phyloP scores from a whole-genome alignment of 2,113 vertebrate species.

The Nothocercus julius region DNA sequence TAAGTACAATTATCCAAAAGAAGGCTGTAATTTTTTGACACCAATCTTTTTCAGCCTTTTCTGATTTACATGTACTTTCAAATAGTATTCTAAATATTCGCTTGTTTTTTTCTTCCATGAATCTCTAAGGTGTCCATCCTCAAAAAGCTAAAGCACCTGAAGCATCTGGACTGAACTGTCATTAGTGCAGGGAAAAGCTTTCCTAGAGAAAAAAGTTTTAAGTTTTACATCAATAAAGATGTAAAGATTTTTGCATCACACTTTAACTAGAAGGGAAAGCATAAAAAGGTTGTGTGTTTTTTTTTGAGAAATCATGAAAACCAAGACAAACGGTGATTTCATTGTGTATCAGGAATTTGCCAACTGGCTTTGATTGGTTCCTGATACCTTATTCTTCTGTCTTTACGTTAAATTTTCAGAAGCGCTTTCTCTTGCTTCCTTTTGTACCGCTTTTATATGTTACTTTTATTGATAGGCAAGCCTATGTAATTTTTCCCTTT shows the following conservation, averaged over 20 bases:
- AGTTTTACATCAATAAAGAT: neutral
- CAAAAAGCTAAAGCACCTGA: neutral
- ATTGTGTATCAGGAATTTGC: neutral
- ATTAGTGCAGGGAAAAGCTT: neutral
- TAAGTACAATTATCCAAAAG: neutral
- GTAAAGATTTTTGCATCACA: neutral
- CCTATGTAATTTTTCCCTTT: neutral
- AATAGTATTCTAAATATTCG: neutral
- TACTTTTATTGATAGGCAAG: neutral
- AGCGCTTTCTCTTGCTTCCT: neutral
- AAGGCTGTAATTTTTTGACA: neutral
- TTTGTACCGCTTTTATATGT: neutral
- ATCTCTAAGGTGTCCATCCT: neutral
- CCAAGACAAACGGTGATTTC: neutral
- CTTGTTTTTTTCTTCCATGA: neutral
- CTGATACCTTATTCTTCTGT: neutral
- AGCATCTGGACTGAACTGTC: neutral
- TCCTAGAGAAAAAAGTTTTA: neutral
- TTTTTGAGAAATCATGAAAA: constrained; percentile 33
- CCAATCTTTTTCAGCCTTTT: neutral
- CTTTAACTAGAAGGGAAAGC: neutral
- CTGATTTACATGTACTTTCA: neutral
- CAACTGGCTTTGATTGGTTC: neutral
- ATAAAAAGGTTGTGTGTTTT: neutral
- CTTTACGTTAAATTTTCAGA: neutral